Base-by-base conservation (phyloP, 2,113 vertebrate genomes). In the Oxygymnocypris stewartii region DNA sequence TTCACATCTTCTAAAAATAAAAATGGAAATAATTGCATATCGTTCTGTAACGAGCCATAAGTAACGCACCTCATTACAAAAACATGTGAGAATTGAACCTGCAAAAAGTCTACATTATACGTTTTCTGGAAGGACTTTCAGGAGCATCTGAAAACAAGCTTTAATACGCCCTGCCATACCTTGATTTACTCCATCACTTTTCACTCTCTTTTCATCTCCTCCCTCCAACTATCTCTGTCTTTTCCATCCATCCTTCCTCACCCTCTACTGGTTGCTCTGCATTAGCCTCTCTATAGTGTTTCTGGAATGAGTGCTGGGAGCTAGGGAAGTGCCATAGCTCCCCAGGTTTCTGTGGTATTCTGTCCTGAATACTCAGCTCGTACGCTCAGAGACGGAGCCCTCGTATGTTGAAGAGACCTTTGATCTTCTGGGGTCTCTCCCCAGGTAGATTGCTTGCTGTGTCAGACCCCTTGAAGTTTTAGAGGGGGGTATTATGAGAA, bases 241-340 rank as follows among this genome's bases (percentile, higher is more conserved):
- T 65, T 49, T 84, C 85, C 86, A 54, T 65, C 25, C 10, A 74
- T 63, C 35, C 28, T 84, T 77, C 57, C 79, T 69, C 69, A 37
- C 81, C 65, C 84, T 89, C 90, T 16, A 79, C 90, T 90, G 89
- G 87, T 86, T 89, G 88, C 71, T 16, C 47, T 86, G 87, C 86
- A 92, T 93, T 92, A 93, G 92, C 91, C 90, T 92, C 92, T 93
- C 85, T 89, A 89, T 84, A 82, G 79, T 88, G 93, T 75, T 90
- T 93, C 82, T 91, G 44, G 92, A 93, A 94, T 93, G 88, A 95
- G 89, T 87, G 44, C 75, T 90, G 90, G 89, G 88, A 84, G 67
- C 0, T 65, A 77, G 59, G 91, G 91, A 92, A 93, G 74, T 84
- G 74, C 81, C 87, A 74, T 88, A 84, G 57, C 88, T 88, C 81